Base-by-base conservation (phyloP, 2,888 invertebrate genomes). In the Clivina fossor region DNA sequence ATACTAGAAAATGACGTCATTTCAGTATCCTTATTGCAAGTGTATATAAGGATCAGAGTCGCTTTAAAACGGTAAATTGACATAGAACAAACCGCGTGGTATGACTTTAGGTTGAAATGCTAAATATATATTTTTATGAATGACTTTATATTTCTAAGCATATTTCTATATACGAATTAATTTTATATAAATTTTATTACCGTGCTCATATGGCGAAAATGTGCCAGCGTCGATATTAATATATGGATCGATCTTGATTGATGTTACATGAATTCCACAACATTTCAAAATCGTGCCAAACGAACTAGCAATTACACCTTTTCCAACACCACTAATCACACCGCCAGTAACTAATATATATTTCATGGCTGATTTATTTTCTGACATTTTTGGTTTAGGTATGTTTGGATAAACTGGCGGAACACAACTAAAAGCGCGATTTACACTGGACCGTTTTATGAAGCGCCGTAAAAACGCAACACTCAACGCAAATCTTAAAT, bases 231-330 rank as follows among this genome's bases (percentile, higher is more conserved):
- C 99, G 59, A 99, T 94, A 76, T 99, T 99, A 62, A 99, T 93
- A 71, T 99, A 99, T 0, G 99, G 99, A 76, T 99, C 99, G 71
- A 99, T 99, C 82, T 99, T 99, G 68, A 99, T 99, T 37, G 96
- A 93, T 53, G 99, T 97, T 50, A 99, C 97, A 74, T 90, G 86
- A 62, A 97, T 87, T 22, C 95, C 95, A 72, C 93, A 93, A 67
- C 93, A 90, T 78, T 98, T 97, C 28, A 99, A 78, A 68, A 96
- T 86, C 30, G 95, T 93, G 40, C 97, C 99, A 74, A 99, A 90
- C 26, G 93, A 93, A 74, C 93, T 93, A 30, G 94, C 91, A 61
- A 95, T 93, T 30, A 95, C 93, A 63, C 95, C 95, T 80, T 96
- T 96, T 28, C 96, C 96, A 54, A 97, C 93, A 43, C 99, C 99